Base-by-base conservation (phyloP, 2,113 vertebrate genomes). In the Marmota monax region DNA sequence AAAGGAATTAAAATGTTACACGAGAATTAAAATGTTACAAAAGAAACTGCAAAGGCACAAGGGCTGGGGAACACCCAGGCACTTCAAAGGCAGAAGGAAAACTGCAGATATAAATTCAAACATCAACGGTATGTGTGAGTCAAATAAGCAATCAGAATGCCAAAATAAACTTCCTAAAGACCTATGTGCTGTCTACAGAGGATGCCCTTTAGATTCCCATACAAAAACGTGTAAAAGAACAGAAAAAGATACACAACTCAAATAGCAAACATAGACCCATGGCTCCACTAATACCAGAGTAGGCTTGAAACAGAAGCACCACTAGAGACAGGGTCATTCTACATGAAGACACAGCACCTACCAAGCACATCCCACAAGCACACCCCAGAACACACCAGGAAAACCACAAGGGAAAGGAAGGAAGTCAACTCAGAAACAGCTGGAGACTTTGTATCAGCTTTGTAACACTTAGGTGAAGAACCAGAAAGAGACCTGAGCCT, bases 1-100 rank as follows among this genome's bases (percentile, higher is more conserved):
- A 88, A 91, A 84, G 48, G 29, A 92, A 65, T 88, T 73, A 48
- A 92, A 82, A 96, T 29, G 13, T 5, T 61, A 53, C 48, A 65
- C 79, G 78, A 83, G 56, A 67, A 88, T 88, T 73, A 48, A 92
- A 80, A 96, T 29, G 17, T 5, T 61, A 53, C 48, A 65, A 92
- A 84, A 76, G 56, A 74, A 88, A 65, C 37, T 78, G 8, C 53
- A 73, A 84, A 78, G 16, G 17, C 78, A 23, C 16, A 58, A 73
- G 3, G 9, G 3, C 10, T 29, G 65, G 8, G 32, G 27, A 34
- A 32, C 48, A 32, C 63, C 5, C 6, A 22, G 5, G 65, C 2
- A 48, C 6, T 37, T 6, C 67, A 16, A 74, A 76, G 53, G 53
- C 42, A 37, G 23, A 80, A 76, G 29, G 7, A 61, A 87, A 51